A percentile compares a stretch with the other conserved stretches of the same genome.
phyloP scores from a whole-genome alignment of 2,797 vertebrate species.

The Acrossocheilus wenchowensis region DNA sequence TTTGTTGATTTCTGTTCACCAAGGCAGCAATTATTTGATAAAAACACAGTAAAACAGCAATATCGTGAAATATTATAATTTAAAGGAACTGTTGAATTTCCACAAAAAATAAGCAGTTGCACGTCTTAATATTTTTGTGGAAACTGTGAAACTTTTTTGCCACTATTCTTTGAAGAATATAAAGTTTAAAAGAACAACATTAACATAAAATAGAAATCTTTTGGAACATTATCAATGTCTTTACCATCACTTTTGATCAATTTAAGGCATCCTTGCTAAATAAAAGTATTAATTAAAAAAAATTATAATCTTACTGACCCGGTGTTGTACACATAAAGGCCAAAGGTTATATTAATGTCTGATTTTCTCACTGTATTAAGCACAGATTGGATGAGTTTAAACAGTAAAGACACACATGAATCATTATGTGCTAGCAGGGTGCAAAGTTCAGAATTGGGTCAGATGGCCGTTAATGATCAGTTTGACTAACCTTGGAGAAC shows the following conservation, averaged over 20 bases:
- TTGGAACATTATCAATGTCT: background rate
- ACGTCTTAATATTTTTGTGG: background rate
- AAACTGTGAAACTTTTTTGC: no score
- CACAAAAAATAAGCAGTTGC: background rate
- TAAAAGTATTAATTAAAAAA: background rate
- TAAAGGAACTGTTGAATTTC: background rate
- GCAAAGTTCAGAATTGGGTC: conserved; percentile 34
- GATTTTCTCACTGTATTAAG: background rate
- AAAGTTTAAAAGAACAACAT: background rate
- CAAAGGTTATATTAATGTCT: background rate
- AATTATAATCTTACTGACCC: background rate
- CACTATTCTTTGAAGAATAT: background rate
- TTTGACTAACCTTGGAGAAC: conserved; percentile 89
- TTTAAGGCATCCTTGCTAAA: background rate
- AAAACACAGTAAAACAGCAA: background rate
- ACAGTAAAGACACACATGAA: background rate
- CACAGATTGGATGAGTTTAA: background rate
- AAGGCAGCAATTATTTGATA: background rate
- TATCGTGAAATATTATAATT: background rate
- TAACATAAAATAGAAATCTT: background rate
- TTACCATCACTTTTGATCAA: background rate
- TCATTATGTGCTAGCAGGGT: background rate
- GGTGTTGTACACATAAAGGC: background rate
- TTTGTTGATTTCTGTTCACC: background rate
- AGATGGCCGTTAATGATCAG: conserved; percentile 51